Evolutionary conservation across 64 coral and sea anemone species (phyloP).

Genomic region (Dendrophyllia cribrosa): DNA sequence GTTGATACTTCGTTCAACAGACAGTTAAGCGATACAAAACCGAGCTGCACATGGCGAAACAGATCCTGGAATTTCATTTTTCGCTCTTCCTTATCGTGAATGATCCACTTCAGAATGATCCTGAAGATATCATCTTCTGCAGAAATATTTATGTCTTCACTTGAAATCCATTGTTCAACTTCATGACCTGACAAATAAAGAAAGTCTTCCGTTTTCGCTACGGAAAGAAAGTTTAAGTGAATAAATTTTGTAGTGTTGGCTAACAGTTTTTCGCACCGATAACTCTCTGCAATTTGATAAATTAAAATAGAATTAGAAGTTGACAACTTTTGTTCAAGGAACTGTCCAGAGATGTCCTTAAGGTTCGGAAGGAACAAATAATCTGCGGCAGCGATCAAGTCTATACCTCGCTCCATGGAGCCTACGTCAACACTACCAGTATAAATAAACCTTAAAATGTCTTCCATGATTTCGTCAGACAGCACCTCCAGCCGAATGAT

Average conservation of each 20-base stretch:
- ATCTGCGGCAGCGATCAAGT: too few species aligned
- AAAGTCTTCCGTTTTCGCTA: slow-evolving; percentile 5
- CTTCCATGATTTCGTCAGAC: too few species aligned
- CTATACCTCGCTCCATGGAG: too few species aligned
- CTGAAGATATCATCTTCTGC: neutral
- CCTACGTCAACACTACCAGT: too few species aligned
- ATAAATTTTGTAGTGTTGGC: neutral
- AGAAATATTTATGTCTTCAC: neutral
- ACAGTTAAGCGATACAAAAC: neutral
- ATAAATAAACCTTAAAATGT: too few species aligned
- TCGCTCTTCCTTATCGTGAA: neutral
- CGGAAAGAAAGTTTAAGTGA: neutral
- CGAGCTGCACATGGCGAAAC: neutral
- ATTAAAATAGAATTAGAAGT: neutral
- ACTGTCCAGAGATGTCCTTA: too few species aligned
- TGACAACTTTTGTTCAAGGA: too few species aligned
- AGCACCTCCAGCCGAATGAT: too few species aligned
- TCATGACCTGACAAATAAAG: neutral
- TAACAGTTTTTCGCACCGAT: neutral
- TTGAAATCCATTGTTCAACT: neutral
- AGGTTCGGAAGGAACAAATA: too few species aligned
- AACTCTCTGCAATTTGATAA: neutral
- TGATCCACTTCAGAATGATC: neutral
- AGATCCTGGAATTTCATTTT: neutral
- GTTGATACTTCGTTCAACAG: neutral